Conservation (phyloP, 2,113 vertebrate species). For the Lethenteron reissneri region DNA sequence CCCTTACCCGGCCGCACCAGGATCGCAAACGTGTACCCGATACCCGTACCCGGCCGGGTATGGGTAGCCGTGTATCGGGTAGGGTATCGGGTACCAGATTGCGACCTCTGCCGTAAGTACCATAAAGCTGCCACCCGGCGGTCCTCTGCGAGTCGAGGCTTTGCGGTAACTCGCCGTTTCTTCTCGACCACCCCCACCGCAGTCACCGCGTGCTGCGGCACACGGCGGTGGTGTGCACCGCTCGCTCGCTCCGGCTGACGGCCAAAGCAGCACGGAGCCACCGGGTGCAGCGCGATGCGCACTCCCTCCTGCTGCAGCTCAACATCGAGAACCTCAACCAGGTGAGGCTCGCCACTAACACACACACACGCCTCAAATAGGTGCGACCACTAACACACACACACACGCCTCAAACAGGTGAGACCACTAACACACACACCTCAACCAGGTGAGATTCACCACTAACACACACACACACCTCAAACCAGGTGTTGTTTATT, state of each 20-base stretch:
- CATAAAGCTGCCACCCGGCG: too few species aligned
- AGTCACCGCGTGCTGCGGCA: conserved; percentile 82
- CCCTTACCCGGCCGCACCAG: too few species aligned
- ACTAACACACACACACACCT: neutral
- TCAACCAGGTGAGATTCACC: neutral
- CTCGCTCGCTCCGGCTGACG: conserved; percentile 58
- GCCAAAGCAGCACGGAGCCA: conserved; percentile 26
- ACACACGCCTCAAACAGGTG: neutral
- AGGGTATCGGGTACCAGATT: too few species aligned
- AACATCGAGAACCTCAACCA: conserved; percentile 2
- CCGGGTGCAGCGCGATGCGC: neutral
- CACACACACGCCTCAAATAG: neutral
- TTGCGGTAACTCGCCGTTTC: conserved; percentile 16
- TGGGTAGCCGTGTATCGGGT: too few species aligned
- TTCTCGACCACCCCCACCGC: conserved; percentile 11
- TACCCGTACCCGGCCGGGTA: too few species aligned
- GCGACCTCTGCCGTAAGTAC: too few species aligned
- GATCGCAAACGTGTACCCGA: too few species aligned
- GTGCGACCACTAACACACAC: neutral
- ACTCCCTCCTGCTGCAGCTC: conserved; percentile 1
- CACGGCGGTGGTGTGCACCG: conserved; percentile 80
- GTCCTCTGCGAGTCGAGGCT: too few species aligned
- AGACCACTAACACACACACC: neutral
- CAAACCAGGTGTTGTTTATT: neutral
- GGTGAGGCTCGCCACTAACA: neutral